These are phyloP conservation scores for Leucophora obtusa DNA, from an alignment of 2,888 invertebrate genomes.

Conservation along the genomic window DNA sequence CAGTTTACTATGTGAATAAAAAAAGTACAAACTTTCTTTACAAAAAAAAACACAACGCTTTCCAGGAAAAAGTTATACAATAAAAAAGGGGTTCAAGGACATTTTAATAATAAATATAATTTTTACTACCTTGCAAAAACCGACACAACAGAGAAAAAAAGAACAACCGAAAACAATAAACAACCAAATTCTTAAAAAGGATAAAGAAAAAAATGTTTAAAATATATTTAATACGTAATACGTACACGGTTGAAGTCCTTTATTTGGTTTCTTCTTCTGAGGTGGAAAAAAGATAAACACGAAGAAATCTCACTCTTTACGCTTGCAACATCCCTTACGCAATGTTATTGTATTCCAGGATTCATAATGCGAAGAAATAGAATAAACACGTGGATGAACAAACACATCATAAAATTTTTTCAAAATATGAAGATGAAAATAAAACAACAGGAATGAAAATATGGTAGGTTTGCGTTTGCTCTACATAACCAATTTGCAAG, in stretches of 20 bases:
- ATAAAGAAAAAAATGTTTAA: neutral
- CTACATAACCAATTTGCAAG: constrained; percentile 13
- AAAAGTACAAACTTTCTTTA: constrained; percentile 17
- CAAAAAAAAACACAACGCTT: neutral
- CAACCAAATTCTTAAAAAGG: constrained; percentile 16
- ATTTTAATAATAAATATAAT: constrained; percentile 36
- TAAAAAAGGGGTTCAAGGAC: constrained; percentile 56
- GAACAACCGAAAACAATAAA: constrained; percentile 48
- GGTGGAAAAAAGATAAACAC: constrained; percentile 12
- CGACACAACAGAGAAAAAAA: constrained; percentile 25
- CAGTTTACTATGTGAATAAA: neutral
- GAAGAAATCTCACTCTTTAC: constrained; percentile 29
- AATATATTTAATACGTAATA: constrained; percentile 47
- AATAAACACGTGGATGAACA: constrained; percentile 58
- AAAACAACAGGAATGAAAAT: constrained; percentile 27
- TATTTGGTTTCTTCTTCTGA: neutral
- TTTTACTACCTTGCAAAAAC: constrained; percentile 45
- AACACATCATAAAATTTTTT: constrained; percentile 37
- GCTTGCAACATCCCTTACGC: constrained; percentile 28
- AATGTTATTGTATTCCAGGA: constrained; percentile 1
- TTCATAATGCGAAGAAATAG: constrained; percentile 10
- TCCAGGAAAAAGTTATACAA: constrained; percentile 24
- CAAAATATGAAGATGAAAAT: constrained; percentile 10
- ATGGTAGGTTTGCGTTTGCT: constrained; percentile 20
- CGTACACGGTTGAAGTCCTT: constrained; percentile 34